These are phyloP conservation scores for Glyptemys insculpta DNA, from an alignment of 2,797 vertebrate genomes.

Conservation along the genomic window DNA sequence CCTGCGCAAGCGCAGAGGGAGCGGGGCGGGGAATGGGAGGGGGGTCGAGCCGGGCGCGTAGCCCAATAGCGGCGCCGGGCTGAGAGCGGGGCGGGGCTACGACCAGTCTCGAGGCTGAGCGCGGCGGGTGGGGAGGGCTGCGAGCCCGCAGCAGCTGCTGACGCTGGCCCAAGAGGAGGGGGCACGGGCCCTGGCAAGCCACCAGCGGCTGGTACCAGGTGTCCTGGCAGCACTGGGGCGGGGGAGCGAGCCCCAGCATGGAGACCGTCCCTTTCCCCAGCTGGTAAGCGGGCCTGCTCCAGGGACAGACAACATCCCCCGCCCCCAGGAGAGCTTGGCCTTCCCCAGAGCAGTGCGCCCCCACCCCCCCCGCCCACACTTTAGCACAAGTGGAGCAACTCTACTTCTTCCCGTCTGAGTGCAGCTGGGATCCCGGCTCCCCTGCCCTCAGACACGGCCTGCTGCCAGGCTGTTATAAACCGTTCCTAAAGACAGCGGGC, in stretches of 20 bases:
- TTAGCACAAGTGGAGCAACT: not conserved
- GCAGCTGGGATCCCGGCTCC: not conserved
- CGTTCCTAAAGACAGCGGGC: fast-evolving
- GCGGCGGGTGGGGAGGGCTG: not conserved
- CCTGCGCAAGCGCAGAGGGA: slow-evolving; percentile 25
- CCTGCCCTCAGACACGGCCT: not conserved
- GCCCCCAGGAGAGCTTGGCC: too few relatives aligned
- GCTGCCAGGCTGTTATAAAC: not conserved
- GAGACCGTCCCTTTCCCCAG: not conserved
- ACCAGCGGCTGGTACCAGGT: too few relatives aligned
- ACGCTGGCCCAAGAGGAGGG: too few relatives aligned
- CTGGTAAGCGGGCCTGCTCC: not conserved
- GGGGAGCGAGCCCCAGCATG: fast-evolving
- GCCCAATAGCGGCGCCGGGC: not conserved
- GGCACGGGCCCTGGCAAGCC: not conserved
- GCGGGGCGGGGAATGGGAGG: not conserved
- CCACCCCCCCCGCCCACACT: fast-evolving
- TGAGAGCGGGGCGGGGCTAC: not conserved
- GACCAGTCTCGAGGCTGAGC: not conserved
- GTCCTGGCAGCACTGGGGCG: not conserved
- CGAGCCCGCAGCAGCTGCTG: too few relatives aligned
- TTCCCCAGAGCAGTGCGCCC: fast-evolving
- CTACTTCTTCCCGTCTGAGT: not conserved
- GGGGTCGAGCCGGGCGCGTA: not conserved
- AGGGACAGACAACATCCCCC: not conserved